Base-by-base conservation (phyloP, 2,888 invertebrate genomes). In the Caenorhabditis japonica region DNA sequence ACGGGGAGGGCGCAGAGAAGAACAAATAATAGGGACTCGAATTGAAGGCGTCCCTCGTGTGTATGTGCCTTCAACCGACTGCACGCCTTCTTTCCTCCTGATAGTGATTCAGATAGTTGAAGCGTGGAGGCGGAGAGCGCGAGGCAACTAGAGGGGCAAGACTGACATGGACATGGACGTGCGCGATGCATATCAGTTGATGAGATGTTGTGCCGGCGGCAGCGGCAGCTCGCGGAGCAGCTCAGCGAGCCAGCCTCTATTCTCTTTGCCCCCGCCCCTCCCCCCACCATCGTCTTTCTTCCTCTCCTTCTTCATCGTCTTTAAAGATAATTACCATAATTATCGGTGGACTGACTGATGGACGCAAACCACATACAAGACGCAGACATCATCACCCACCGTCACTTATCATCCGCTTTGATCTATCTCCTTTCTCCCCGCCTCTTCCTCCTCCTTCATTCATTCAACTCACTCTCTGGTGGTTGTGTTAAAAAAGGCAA, bases 111-210 rank as follows among this genome's bases (percentile, higher is more conserved):
- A 64, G 64, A 64, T 55, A 55, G 64, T 47, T 39, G 53, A 47
- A 53, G 64, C 55, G 39, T 53, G 47, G 53, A 55, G 34, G 33
- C 33, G 34, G 49, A 30, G 8, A 30, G 3, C 4, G 4, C 17
- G 33, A 41, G 47, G 27, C 25, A 21, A 21, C 36, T 25, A 36
- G 52, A 36, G 33, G 30, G 15, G 34, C 27, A n/a, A n/a, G 41
- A 47, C 49, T 49, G 49, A 49, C 49, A 49, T 36, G 66, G 46
- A 58, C 51, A 47, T 34, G 33, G 49, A 49, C 49, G 34, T 36
- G 66, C 55, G 66, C 51, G 66, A 58, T 68, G 58, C 56, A 58
- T 58, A 58, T 58, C 66, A 68, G 66, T 68, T 68, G 66, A 68
- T 68, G 66, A 68, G 66, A 68, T 68, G 66, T 58, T 58, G 66